Evolutionary conservation across 2,888 invertebrate species (phyloP), one percentile per base, ranked within the genome.

Genomic region (Apodemia hepburni): DNA sequence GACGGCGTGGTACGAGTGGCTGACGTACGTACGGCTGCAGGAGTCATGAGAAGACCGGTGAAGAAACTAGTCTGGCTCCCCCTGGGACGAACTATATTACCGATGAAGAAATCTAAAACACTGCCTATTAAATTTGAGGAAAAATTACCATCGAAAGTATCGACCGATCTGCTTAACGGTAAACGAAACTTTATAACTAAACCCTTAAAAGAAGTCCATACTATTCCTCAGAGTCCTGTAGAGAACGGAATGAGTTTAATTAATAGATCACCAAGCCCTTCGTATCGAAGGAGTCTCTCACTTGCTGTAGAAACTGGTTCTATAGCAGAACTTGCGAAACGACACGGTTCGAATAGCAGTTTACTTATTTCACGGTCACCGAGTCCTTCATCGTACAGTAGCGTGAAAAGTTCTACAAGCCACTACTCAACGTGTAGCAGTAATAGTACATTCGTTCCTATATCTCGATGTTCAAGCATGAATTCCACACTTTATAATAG

Each of bases 361-460:
- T 70, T 84, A 8, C 74, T 88, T 17, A 80, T 88, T 42, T 92
- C 93, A 38, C 86, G 93, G 70, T 94, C 94, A 57, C 93, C 94
- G 5, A 94, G 94, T 76, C 94, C 94, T 12, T 85, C 87, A 3
- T 73, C 74, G 12, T 87, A 85, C 73, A 85, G 82, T 69, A 87
- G 88, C 62, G 69, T 84, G 17, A 77, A 81, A 67, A 91, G 91
- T 70, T 84, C 88, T 51, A 75, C 77, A 33, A 92, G 92, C 73
- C 83, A 87, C 59, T 92, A 92, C 68, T 86, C 90, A 17, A 87
- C 92, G 47, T 92, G 92, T 74, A 89, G 87, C 76, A 90, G 89
- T 75, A 85, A 87, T 69, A 81, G 85, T 7, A 87, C 89, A 29
- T 89, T 74, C 65, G 85, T 86, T 18, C 87, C 90, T 4, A 68